Conservation (phyloP, 2,888 invertebrate species). For the Clivina fossor region DNA sequence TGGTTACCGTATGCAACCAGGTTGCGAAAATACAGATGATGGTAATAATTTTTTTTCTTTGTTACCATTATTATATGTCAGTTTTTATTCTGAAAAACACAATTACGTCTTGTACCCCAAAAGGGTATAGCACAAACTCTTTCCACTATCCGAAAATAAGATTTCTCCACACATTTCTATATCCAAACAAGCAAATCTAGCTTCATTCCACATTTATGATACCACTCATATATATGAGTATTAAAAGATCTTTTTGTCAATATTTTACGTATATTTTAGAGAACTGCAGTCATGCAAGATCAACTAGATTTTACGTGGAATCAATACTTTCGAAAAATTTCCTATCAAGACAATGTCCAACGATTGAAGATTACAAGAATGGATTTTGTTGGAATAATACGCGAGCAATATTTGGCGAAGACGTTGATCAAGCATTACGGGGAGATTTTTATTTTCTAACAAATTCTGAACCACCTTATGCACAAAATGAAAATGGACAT, state of each 20-base stretch:
- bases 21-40: slow-evolving; percentile 49
- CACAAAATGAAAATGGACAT: slow-evolving; percentile 8
- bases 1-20: slow-evolving; percentile 58
- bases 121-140: too few species aligned
- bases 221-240: too few species aligned
- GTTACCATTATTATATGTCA: too few species aligned
- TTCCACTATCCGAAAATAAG: too few species aligned
- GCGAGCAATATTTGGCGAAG: slow-evolving; percentile 41
- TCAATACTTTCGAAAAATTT: slow-evolving; percentile 39
- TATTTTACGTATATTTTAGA: slow-evolving; percentile 33
- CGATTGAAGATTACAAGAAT: slow-evolving; percentile 38
- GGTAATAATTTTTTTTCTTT: slow-evolving; percentile 24
- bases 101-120: too few species aligned
- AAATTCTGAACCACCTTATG: slow-evolving; percentile 30
- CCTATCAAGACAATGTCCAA: slow-evolving; percentile 38
- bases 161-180: too few species aligned
- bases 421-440: slow-evolving; percentile 35
- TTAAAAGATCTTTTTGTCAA: too few species aligned
- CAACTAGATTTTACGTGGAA: slow-evolving; percentile 40
- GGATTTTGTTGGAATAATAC: slow-evolving; percentile 39
- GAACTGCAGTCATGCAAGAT: slow-evolving; percentile 44
- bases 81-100: too few species aligned
- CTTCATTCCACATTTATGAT: too few species aligned
- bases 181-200: too few species aligned
- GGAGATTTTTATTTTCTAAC: slow-evolving; percentile 43